These are phyloP conservation scores for Lottia gigantea DNA, from an alignment of 2,888 invertebrate species.

Conservation along the genomic window DNA sequence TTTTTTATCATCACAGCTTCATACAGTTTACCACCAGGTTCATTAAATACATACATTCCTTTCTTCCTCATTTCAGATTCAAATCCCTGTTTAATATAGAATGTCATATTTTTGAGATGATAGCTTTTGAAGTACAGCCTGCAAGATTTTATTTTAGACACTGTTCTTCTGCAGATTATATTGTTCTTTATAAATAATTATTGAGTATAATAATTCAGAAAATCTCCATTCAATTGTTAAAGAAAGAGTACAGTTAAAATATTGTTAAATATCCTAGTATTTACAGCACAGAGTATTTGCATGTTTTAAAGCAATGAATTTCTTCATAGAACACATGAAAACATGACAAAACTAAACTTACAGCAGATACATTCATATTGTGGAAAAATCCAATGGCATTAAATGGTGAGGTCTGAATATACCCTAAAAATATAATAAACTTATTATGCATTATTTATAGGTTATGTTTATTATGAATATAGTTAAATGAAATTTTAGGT, in stretches of 20 bases:
- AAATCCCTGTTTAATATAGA: constrained; percentile 44
- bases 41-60: constrained; percentile 44
- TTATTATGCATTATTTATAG: too few species aligned
- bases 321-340: neutral
- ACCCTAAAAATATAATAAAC: constrained; percentile 37
- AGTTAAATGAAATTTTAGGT: too few species aligned
- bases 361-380: constrained; percentile 39
- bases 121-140: too few species aligned
- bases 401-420: constrained; percentile 54
- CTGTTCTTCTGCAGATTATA: neutral
- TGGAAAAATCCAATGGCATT: constrained; percentile 57
- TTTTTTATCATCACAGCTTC: constrained; percentile 54
- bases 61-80: constrained; percentile 41
- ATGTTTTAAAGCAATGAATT: too few species aligned
- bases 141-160: neutral
- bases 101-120: neutral
- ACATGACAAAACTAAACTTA: neutral
- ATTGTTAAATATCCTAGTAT: too few species aligned
- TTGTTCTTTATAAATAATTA: neutral
- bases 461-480: too few species aligned
- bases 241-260: too few species aligned
- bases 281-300: too few species aligned
- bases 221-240: too few species aligned
- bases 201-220: too few species aligned
- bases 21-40: constrained; percentile 53